Evolutionary conservation across 2,797 vertebrate genomes (phyloP), one percentile per base, ranked within the genome.

Genomic region (Clarias laeviceps): DNA sequence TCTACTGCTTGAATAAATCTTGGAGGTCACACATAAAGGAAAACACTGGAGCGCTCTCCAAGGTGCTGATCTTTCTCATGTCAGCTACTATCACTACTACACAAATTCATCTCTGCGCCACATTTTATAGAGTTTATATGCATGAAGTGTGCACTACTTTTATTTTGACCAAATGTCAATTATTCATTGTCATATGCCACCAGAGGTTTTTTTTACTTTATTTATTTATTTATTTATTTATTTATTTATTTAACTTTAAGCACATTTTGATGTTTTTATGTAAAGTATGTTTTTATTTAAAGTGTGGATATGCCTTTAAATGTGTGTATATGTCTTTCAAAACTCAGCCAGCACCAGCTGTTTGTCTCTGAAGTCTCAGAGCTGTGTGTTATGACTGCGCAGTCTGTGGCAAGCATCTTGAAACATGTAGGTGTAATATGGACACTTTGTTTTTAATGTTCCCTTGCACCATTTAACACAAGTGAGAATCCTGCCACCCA

Each of bases 31-130:
- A 87, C 84, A 90, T 77, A 40, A 88, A 91, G 85, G 89, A 83
- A 92, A 91, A 88, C 83, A 83, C 40, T 9, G 37, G 84, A 85
- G 88, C 82, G 89, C 91, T 91, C 86, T 91, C 91, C 91, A 91
- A 87, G 91, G 91, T 91, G 89, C 91, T 91, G 89, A 91, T 91
- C 84, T 84, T 70, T 68, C 29, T 72, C 56, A 74, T 18, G 32
- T 80, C 80, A 80, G 83, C 64, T 66, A 61, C 59, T 24, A 84
- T 78, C 68, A 32, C 80, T 57, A 82, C 82, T 66, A 84, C 70
- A 40, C 66, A 83, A 37, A 61, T 76, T 68, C 61, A 86, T 80
- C 24, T 69, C 27, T 82, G 37, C 72, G 45, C 40, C 66, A 82
- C 79, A 68, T 32, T 64, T 22, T 27, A 73, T 32, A 80, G 3